Evolutionary conservation across 2,888 invertebrate genomes (phyloP), one percentile per base, ranked within the genome.

Genomic region (Mesorhabditis sp.): DNA sequence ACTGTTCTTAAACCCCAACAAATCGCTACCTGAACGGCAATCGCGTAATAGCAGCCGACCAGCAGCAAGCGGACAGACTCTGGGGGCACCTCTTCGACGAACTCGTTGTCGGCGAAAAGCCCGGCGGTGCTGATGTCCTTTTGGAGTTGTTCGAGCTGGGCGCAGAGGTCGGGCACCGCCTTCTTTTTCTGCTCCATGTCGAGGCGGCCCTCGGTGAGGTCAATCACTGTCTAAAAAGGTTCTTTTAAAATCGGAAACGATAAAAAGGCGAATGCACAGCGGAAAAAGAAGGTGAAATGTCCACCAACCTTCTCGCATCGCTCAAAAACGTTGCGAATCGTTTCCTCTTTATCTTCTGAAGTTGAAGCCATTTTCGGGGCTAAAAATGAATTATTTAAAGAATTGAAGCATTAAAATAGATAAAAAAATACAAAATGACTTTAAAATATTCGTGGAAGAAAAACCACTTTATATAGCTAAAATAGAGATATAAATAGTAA

Each of bases 1-100:
- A 2, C 28, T 28, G 28, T 28, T 28, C 28, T 28, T 13, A 70
- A 62, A 28, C 76, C 50, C 28, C 76, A 28, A 28, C 1, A 28
- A 28, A 28, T 28, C 2, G 28, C 1, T 28, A 28, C 28, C 28
- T 13, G 58, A 50, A 13, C 10, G 58, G 10, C 7, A 50, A 50
- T 50, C 7, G 58, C 58, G 7, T 50, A 13, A n/a, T 13, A 50
- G 58, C 7, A 50, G n/a, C 10, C 10, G n/a, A 50, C 58, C 7
- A 50, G 58, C 7, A 50, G 58, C 10, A 50, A 50, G 7, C n/a
- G 7, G 10, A 50, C 58, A 2, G 58, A 50, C n/a, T 10, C 7
- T 13, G 58, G 7, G 58, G 58, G 58, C 58, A 50, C 1, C n/a
- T 50, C 58, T n/a, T 50, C 58, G 58, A 50, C 7, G 58, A 50